Evolutionary conservation across 2,113 vertebrate species (phyloP), one percentile per base, ranked within the genome.

Genomic region (Erythrolamprus reginae): DNA sequence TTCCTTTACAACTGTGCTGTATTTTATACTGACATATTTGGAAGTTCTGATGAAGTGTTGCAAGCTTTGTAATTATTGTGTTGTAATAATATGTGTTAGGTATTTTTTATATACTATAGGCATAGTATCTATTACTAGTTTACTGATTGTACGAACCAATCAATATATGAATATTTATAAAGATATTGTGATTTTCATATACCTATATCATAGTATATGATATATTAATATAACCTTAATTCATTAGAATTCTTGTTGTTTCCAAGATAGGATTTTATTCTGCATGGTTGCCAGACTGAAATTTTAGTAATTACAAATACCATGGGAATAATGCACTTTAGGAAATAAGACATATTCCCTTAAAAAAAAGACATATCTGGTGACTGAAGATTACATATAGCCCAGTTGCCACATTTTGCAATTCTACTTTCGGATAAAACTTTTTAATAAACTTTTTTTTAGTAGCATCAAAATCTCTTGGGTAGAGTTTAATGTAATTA

Each of bases 311-410:
- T 26, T 55, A 52, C 7, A 87, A 26, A 53, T 38, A 86, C 23
- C 33, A n/a, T 45, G 48, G 48, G 33, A 90, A 58, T 53, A n/a
- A 26, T 42, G 38, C 38, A 83, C 24, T 48, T 90, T 90, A 33
- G 45, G 56, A 90, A 90, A 45, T 84, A 50, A 89, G 10, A 85
- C 5, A 90, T 47, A 61, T 90, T 65, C 6, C 24, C n/a, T 82
- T 91, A 91, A 91, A 88, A 90, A 90, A 88, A 83, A 50, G 42
- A 91, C 28, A 47, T 45, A 83, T 33, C 52, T 82, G 52, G 28
- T 48, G 21, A 87, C 21, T 58, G 24, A 3, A 17, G 91, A 9
- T 56, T 89, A 23, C 10, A 51, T 52, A 89, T 28, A 56, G 84
- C 21, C 50, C 88, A 83, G 15, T 51, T 48, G 0, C 51, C 83